phyloP scores from a whole-genome alignment of 2,888 invertebrate genomes.

The Escarpia spicata region DNA sequence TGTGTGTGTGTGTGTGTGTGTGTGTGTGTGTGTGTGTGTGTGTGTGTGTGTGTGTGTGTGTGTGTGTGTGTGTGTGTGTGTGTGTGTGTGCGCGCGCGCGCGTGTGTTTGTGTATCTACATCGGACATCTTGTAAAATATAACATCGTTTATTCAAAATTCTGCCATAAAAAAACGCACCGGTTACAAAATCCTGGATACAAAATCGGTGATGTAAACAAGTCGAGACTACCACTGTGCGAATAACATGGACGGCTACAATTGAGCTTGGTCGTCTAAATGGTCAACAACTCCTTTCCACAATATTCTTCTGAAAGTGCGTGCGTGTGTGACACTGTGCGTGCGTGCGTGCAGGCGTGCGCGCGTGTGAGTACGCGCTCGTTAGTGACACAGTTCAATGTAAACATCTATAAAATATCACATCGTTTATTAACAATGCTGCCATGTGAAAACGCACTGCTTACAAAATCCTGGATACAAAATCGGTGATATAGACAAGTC shows the following conservation, averaged over 20 bases:
- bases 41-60: slow-evolving; percentile 1
- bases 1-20: not conserved
- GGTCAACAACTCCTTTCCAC: too few species aligned
- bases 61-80: not conserved
- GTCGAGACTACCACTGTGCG: too few species aligned
- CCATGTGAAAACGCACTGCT: not conserved
- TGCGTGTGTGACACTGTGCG: not conserved
- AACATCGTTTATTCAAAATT: not conserved
- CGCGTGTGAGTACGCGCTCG: not conserved
- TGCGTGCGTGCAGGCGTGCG: not conserved
- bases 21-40: not conserved
- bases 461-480: not conserved
- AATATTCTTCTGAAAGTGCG: too few species aligned
- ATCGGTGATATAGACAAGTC: not conserved
- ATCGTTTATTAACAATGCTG: not conserved
- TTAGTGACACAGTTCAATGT: not conserved
- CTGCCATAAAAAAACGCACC: not conserved
- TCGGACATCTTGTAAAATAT: not conserved
- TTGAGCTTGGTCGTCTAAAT: too few species aligned
- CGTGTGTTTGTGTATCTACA: not conserved
- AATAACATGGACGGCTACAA: too few species aligned
- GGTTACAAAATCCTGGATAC: not conserved
- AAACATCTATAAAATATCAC: not conserved
- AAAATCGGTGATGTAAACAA: not conserved
- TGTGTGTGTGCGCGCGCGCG: too few species aligned